Conservation (phyloP, 2,888 invertebrate genomes). For the Hermaeophaga mercurialis region DNA sequence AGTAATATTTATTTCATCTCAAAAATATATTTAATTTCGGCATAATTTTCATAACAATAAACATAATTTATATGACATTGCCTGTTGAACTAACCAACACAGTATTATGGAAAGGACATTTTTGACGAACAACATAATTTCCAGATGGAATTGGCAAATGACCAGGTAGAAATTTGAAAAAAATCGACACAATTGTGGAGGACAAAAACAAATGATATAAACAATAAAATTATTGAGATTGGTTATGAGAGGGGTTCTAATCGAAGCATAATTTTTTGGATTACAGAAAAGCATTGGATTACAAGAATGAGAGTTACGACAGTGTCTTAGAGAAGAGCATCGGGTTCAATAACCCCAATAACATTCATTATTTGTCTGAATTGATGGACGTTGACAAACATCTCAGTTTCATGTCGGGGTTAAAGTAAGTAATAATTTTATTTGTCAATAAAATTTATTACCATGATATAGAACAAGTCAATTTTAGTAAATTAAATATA, state of each 20-base stretch:
- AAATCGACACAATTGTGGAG: not conserved
- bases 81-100: not conserved
- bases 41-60: too few relatives aligned
- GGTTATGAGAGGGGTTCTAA: slow-evolving; percentile 7
- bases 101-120: not conserved
- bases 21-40: too few relatives aligned
- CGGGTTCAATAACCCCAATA: slow-evolving; percentile 89
- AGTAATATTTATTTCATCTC: too few relatives aligned
- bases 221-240: not conserved
- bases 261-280: slow-evolving; percentile 38
- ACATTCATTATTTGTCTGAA: slow-evolving; percentile 80
- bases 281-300: slow-evolving; percentile 78
- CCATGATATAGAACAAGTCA: too few relatives aligned
- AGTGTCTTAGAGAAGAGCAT: slow-evolving; percentile 80
- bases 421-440: slow-evolving; percentile 70
- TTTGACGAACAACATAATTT: not conserved
- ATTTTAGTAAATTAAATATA: too few relatives aligned
- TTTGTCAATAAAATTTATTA: too few relatives aligned
- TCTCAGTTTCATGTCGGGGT: slow-evolving; percentile 70
- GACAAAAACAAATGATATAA: not conserved
- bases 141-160: not conserved
- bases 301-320: slow-evolving; percentile 80
- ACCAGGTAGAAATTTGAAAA: not conserved
- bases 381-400: slow-evolving; percentile 74
- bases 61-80: not conserved